Evolutionary conservation across 2,113 vertebrate species (phyloP), one percentile per base, ranked within the genome.

Genomic region (Peromyscus maniculatus): DNA sequence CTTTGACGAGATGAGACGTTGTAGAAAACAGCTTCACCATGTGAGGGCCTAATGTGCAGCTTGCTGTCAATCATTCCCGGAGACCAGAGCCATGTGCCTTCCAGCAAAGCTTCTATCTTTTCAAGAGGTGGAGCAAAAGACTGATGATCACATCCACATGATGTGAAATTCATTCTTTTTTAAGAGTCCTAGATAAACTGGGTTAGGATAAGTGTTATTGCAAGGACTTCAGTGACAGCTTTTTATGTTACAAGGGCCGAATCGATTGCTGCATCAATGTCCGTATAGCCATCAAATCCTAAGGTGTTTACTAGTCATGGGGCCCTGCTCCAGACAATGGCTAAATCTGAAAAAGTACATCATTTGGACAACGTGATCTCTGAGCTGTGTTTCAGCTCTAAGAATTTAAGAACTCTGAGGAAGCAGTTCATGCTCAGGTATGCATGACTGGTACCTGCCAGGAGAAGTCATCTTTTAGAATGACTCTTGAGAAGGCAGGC

Each of bases 21-120:
- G 88, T 28, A 91, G 83, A 97, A 95, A 97, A 93, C 49, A 94
- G n/a, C 62, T 82, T 72, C 3, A 28, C 33, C 59, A 64, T 0
- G 3, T 1, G 43, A 55, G 67, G 74, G 33, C 24, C 22, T 16
- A 0, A 49, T 2, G 43, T 12, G 11, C 8, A 11, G 22, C 49
- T 84, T 67, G 72, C 71, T 46, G n/a, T 69, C 87, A 62, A 49
- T 21, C 33, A 3, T 33, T 49, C 46, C 22, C 0, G 3, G 1
- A 10, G 87, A 36, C 3, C 26, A 19, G 71, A n/a, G 33, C 3
- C 15, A 15, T 9, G 59, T 43, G 82, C n/a, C 59, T 24, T 11
- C 71, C 7, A 13, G 3, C 7, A 2, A 36, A 72, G 5, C 4
- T 79, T 62, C 77, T 4, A 2, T 67, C 19, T 22, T 64, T 74